These are phyloP conservation scores for Amphibalanus amphitrite DNA, from an alignment of 1,140 invertebrate genomes.

Conservation along the genomic window DNA sequence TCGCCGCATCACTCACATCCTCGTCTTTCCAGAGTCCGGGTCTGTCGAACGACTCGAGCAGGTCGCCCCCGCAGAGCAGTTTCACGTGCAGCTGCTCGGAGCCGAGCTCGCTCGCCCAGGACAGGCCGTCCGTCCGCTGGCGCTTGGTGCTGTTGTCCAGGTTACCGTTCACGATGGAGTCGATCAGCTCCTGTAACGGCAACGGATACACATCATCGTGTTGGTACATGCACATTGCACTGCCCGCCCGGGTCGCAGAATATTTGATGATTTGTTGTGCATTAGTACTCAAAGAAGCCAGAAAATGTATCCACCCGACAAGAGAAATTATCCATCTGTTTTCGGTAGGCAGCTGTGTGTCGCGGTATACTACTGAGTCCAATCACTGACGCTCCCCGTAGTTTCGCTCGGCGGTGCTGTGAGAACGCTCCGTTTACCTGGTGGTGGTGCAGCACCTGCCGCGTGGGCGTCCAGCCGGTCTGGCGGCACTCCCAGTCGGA, in stretches of 20 bases:
- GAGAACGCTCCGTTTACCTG: conserved; percentile 30
- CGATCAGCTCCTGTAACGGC: conserved; percentile 39
- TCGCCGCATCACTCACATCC: conserved; percentile 46
- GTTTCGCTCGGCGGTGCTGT: no score
- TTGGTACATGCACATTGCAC: no score
- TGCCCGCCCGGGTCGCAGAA: no score
- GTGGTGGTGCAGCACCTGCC: conserved; percentile 58
- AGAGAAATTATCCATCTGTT: no score
- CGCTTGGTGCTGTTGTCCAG: conserved; percentile 24
- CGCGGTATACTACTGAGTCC: no score
- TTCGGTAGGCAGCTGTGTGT: no score
- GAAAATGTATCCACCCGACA: no score
- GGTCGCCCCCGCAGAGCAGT: conserved; percentile 80
- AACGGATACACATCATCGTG: background rate
- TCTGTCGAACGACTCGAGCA: conserved; percentile 77
- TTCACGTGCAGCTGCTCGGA: conserved; percentile 44
- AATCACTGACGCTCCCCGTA: no score
- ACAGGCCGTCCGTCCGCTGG: conserved; percentile 28
- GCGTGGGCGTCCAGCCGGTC: conserved; percentile 59
- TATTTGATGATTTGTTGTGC: no score
- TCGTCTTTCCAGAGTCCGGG: conserved; percentile 75
- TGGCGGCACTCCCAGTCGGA: conserved; percentile 75
- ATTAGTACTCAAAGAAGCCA: no score
- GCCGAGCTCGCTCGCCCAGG: conserved; percentile 43
- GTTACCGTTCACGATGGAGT: conserved; percentile 35